A percentile compares a stretch with the other conserved stretches of the same genome.
phyloP scores from a whole-genome alignment of 2,888 invertebrate genomes.

The Panopea generosa region DNA sequence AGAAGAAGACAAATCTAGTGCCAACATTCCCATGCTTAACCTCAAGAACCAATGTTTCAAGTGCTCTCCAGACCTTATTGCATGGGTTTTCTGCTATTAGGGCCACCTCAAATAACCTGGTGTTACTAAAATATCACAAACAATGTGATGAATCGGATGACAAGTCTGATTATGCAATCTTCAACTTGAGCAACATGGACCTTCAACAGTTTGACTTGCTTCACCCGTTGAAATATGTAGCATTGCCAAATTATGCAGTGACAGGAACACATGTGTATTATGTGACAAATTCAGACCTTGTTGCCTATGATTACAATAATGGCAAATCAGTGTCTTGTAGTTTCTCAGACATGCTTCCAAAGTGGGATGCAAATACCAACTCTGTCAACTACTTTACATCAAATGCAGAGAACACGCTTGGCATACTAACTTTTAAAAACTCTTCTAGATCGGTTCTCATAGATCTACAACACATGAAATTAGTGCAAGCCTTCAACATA shows the following conservation, averaged over 20 bases:
- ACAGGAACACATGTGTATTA: slow-evolving; percentile 16
- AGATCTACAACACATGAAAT: slow-evolving; percentile 24
- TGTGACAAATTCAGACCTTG: slow-evolving; percentile 21
- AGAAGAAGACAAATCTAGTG: slow-evolving; percentile 65
- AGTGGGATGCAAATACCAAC: slow-evolving; percentile 6
- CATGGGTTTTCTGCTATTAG: slow-evolving; percentile 51
- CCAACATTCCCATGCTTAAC: slow-evolving; percentile 74
- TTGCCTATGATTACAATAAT: slow-evolving; percentile 15
- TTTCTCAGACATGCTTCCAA: slow-evolving; percentile 34
- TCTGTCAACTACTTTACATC: not conserved
- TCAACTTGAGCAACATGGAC: slow-evolving; percentile 42
- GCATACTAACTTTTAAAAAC: slow-evolving; percentile 8
- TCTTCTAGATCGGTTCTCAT: slow-evolving; percentile 21
- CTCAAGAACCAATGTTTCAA: slow-evolving; percentile 56
- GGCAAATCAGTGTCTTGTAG: slow-evolving; percentile 9
- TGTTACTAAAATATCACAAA: slow-evolving; percentile 48
- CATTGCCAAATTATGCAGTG: slow-evolving; percentile 6
- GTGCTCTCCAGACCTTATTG: slow-evolving; percentile 48
- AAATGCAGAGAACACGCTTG: slow-evolving; percentile 4
- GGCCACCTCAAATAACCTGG: slow-evolving; percentile 25
- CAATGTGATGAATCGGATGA: slow-evolving; percentile 37
- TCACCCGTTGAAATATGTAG: not conserved
- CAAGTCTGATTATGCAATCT: slow-evolving; percentile 39
- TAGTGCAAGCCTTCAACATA: slow-evolving; percentile 26
- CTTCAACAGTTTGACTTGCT: slow-evolving; percentile 24